Percentiles rank a stretch among this genome's conserved stretches.
Conservation (phyloP, 2,113 vertebrate species). For the Steatornis caripensis region DNA sequence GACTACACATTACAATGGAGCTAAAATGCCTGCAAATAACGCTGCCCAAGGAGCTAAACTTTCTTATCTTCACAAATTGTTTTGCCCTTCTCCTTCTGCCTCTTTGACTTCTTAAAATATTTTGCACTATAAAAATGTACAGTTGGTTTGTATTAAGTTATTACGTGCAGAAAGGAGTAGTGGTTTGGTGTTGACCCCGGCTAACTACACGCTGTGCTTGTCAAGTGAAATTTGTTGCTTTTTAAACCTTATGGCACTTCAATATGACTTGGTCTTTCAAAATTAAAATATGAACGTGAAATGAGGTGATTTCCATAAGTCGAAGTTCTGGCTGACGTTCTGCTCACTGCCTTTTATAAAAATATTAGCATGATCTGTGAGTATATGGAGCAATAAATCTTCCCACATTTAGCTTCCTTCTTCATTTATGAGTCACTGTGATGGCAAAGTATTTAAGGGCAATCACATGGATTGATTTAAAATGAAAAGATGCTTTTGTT, state of each 20-base stretch:
- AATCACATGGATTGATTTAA: neutral
- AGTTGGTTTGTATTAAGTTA: neutral
- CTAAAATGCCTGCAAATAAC: neutral
- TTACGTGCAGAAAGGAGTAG: neutral
- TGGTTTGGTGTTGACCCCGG: neutral
- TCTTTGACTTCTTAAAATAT: neutral
- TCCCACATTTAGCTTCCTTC: neutral
- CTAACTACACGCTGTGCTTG: too few species aligned
- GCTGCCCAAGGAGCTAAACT: too few species aligned
- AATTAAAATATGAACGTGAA: neutral
- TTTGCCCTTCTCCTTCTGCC: neutral
- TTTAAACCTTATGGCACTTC: neutral
- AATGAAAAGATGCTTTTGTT: too few species aligned
- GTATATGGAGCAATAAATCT: too few species aligned
- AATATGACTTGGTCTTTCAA: neutral
- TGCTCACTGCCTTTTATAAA: neutral
- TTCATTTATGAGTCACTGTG: neutral
- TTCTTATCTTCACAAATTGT: neutral
- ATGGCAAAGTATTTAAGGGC: neutral
- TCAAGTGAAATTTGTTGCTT: neutral
- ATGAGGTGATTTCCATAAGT: neutral
- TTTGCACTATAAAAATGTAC: neutral
- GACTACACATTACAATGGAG: slow-evolving; percentile 45
- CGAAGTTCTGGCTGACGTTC: neutral
- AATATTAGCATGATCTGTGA: neutral